Percentiles rank a stretch among this genome's conserved stretches.
phyloP scores from a whole-genome alignment of 2,113 vertebrate genomes.

The Ailurus styani region DNA sequence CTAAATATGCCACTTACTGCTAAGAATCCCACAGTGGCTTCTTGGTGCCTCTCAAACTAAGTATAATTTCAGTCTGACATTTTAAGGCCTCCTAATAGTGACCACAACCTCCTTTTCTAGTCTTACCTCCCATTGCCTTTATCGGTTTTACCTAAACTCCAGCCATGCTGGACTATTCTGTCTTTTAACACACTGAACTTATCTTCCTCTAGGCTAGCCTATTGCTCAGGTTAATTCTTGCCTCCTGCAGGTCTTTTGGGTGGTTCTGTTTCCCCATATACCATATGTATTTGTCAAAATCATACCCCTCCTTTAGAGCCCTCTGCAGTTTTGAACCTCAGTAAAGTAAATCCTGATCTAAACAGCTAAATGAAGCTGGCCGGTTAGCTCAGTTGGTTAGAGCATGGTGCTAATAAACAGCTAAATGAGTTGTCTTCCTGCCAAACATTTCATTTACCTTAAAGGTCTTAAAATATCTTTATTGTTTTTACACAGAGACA shows the following conservation, averaged over 20 bases:
- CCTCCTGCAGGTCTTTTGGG: background rate
- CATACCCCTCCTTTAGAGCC: background rate
- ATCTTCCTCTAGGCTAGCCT: background rate
- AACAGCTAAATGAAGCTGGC: background rate
- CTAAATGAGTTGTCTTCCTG: background rate
- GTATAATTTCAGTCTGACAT: background rate
- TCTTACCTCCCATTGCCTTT: background rate
- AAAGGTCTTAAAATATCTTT: background rate
- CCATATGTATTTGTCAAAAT: background rate
- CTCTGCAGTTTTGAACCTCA: background rate
- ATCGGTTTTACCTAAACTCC: background rate
- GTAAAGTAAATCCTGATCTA: background rate
- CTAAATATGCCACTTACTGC: background rate
- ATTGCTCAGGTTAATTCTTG: background rate
- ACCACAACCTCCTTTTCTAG: background rate
- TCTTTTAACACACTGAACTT: background rate
- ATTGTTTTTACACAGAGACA: background rate
- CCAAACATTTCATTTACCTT: background rate
- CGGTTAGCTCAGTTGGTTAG: no score
- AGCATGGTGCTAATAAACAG: no score
- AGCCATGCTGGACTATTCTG: background rate
- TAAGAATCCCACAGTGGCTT: background rate
- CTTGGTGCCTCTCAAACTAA: background rate
- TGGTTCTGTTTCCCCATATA: background rate
- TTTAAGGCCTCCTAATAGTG: background rate